Conservation (phyloP, 2,797 vertebrate genomes). For the Anabacerthia variegaticeps region DNA sequence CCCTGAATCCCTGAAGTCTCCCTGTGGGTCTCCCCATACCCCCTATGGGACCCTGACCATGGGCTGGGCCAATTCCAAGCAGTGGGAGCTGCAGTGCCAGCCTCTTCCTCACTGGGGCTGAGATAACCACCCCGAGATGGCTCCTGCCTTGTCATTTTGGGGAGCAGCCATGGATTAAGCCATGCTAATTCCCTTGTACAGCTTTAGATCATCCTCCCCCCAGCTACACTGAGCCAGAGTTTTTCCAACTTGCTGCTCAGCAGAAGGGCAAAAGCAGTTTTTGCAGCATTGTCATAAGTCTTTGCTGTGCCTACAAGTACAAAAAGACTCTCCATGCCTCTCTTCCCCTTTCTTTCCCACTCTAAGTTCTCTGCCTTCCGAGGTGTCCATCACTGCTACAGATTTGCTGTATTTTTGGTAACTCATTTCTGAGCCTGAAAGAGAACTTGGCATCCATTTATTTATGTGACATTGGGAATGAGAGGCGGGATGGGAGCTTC, state of each 20-base stretch:
- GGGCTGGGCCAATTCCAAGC: background rate
- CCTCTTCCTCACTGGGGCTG: background rate
- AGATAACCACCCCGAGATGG: background rate
- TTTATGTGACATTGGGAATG: background rate
- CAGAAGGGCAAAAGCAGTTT: background rate
- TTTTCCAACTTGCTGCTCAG: background rate
- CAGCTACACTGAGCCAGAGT: background rate
- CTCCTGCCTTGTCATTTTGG: background rate
- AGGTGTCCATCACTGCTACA: background rate
- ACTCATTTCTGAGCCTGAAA: background rate
- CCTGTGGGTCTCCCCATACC: background rate
- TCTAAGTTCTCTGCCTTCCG: background rate
- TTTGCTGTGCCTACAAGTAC: background rate
- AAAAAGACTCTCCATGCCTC: background rate
- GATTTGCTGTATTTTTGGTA: background rate
- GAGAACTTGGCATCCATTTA: background rate
- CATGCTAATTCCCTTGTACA: background rate
- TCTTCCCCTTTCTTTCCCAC: background rate
- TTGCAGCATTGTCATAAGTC: background rate
- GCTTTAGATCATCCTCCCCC: background rate
- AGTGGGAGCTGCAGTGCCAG: background rate
- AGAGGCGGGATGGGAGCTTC: background rate
- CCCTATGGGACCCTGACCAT: background rate
- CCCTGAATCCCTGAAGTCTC: background rate
- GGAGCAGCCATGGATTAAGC: conserved; percentile 16